Evolutionary conservation across 2,888 invertebrate genomes (phyloP), one percentile per base, ranked within the genome.

Genomic region (Cheilosia vulpina): DNA sequence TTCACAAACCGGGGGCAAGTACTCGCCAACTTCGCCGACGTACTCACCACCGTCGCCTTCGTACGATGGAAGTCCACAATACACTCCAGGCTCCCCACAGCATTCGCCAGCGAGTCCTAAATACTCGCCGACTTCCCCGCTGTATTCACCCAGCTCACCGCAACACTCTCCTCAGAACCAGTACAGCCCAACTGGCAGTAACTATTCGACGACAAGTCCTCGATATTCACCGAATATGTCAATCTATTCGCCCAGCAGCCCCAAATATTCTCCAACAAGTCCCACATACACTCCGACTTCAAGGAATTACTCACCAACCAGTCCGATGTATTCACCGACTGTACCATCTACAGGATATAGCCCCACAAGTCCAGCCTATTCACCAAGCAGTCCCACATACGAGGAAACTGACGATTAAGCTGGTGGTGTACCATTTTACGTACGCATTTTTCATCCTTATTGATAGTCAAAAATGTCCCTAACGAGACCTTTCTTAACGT

Each of bases 31-130:
- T 0, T 96, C 96, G 2, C 97, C 96, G 1, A 95, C 95, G 88
- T 97, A 97, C 90, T 97, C 97, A 1, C 97, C 98, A 4, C 96
- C 96, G 0, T 96, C 96, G 2, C 97, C 97, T 0, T 96, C 96
- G 0, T 95, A 83, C 95, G 96, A 84, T 95, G 96, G 71, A 0
- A 96, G 96, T 88, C 97, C 97, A 0, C 95, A 95, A 71, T 97
- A 97, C 91, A 96, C 97, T 0, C 98, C 98, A 0, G 96, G 97
- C 0, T 96, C 96, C 87, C 98, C 97, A 0, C 96, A 95, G 88
- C 98, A 98, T 91, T 95, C 96, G 2, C 97, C 97, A 2, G 95
- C 96, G 0, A 96, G 91, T 21, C 96, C 97, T 72, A 94, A 96
- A 89, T 95, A 95, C 88, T 96, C 97, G 0, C 96, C 97, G 1